Conservation (phyloP, 2,797 vertebrate genomes). For the Onychomys arenicola region DNA sequence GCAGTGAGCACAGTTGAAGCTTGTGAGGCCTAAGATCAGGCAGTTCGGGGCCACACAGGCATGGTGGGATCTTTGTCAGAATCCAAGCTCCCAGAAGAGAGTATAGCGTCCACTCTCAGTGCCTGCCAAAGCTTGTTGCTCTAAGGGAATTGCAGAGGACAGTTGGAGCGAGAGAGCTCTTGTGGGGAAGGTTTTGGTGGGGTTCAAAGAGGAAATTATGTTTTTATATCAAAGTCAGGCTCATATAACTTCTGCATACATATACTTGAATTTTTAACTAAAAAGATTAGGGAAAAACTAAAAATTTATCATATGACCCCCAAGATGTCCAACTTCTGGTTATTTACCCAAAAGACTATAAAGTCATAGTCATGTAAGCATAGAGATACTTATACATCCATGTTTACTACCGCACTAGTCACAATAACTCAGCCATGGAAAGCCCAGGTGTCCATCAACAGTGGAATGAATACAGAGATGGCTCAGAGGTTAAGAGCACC, state of each 20-base stretch:
- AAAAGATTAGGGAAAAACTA: background rate
- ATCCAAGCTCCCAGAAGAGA: background rate
- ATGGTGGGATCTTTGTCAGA: background rate
- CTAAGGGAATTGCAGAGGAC: background rate
- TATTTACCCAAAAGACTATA: background rate
- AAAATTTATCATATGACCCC: background rate
- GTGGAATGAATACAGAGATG: too few species aligned
- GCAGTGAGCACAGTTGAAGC: background rate
- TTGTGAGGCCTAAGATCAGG: background rate
- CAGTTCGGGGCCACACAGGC: background rate
- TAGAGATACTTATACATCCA: background rate
- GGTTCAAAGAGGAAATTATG: background rate
- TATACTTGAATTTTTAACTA: constrained; percentile 14
- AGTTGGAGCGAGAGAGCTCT: background rate
- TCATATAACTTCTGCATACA: background rate
- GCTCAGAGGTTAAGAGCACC: too few species aligned
- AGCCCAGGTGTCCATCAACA: background rate
- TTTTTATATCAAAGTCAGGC: background rate
- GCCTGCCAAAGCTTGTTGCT: background rate
- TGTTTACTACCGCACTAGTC: background rate
- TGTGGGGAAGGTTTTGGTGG: background rate
- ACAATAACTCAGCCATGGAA: background rate
- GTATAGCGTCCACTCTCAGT: background rate
- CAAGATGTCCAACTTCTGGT: background rate
- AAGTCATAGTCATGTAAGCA: background rate